Conservation (phyloP, 2,888 invertebrate species). For the Tinea pellionella region DNA sequence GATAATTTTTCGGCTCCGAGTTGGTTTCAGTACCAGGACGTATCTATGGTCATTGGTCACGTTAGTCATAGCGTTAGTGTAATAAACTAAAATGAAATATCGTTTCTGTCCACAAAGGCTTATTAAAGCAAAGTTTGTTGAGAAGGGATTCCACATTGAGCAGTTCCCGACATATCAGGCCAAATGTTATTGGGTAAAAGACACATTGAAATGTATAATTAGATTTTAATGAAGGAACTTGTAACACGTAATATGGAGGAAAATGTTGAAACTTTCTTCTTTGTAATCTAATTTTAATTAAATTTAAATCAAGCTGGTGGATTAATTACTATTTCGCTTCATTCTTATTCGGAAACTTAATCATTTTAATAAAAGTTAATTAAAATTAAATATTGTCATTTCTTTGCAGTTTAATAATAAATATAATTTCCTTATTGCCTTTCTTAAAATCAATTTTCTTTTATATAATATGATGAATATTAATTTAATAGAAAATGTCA, state of each 20-base stretch:
- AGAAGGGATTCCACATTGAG: not conserved
- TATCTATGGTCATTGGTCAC: no score
- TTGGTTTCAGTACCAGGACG: no score
- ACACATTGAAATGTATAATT: slow-evolving; percentile 12
- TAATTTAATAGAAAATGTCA: no score
- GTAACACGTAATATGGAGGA: slow-evolving; percentile 11
- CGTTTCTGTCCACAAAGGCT: not conserved
- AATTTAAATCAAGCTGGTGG: slow-evolving; percentile 12
- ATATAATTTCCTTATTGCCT: no score
- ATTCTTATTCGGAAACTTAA: slow-evolving; percentile 4
- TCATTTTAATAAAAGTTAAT: slow-evolving; percentile 6
- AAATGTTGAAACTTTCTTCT: slow-evolving; percentile 11
- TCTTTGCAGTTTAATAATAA: not conserved
- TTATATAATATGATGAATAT: no score
- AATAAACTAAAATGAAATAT: no score
- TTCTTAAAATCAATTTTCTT: no score
- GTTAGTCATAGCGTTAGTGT: no score
- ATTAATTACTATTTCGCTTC: slow-evolving; percentile 15
- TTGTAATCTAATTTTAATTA: slow-evolving; percentile 15
- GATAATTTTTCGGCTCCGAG: no score
- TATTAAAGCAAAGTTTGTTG: not conserved
- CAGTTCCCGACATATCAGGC: not conserved
- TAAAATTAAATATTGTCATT: not conserved
- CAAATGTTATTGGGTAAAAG: slow-evolving; percentile 8
- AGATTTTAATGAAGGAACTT: slow-evolving; percentile 15